Base-by-base conservation (phyloP, 2,113 vertebrate species). In the Myrmecophaga tridactyla region DNA sequence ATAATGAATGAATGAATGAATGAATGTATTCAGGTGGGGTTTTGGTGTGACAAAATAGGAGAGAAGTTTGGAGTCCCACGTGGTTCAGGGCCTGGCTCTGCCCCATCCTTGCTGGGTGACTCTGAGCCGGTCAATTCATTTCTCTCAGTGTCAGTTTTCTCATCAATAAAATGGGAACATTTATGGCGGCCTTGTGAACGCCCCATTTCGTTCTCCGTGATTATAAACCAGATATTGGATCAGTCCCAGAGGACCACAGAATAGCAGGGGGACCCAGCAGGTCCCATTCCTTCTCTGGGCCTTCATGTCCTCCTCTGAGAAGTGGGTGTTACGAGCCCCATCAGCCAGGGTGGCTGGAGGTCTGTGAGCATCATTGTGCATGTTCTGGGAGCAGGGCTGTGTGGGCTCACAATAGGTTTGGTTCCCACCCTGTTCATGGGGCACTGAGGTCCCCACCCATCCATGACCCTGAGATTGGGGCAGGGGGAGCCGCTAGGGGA, bases 11-110 rank as follows among this genome's bases (percentile, higher is more conserved):
- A 9, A 3, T 69, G 80, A 31, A 0, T 1, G 46, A 29, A 13
- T 2, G 17, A 10, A 6, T 1, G 27, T 3, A 31, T 7, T 27
- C 9, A 0, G 60, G 70, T 31, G 23, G 0, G 20, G n/a, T 12
- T 36, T 29, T 39, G 14, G 31, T 1, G 20, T 29, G 15, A 18
- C 21, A 21, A 3, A 0, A 2, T 0, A 1, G 29, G 67, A 34
- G 12, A 7, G 53, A 23, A 31, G 67, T 23, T 15, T 25, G 36
- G 31, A 70, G 34, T 11, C 56, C 6, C 21, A 21, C 21, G 39
- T 20, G 21, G 31, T 9, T 17, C 23, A 6, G n/a, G 14, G 77
- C 43, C 77, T 8, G 7, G 69, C 48, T 34, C 43, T 56, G 82
- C 46, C 23, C 1, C 7, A 1, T 17, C 18, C 31, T 9, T 4